A percentile compares a stretch with the other conserved stretches of the same genome.
Conservation (phyloP, 2,797 vertebrate species). For the Danio kyathit region DNA sequence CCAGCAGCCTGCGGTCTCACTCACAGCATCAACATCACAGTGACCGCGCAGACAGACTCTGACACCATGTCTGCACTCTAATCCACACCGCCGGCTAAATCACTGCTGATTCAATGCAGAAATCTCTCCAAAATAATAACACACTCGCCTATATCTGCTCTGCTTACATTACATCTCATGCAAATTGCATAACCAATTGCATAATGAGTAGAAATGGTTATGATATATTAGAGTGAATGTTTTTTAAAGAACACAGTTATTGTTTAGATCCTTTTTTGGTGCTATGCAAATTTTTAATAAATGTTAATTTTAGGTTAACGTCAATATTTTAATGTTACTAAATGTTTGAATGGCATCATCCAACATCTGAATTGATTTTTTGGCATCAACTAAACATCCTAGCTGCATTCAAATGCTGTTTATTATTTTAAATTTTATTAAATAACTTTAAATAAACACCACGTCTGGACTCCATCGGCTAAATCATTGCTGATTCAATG, state of each 20-base stretch:
- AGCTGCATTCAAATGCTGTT: too few relatives aligned
- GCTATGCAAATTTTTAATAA: too few relatives aligned
- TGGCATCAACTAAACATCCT: too few relatives aligned
- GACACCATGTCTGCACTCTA: constrained; percentile 36
- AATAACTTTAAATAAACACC: neutral
- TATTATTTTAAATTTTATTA: too few relatives aligned
- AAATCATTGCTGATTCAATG: neutral
- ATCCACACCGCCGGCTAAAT: constrained; percentile 1
- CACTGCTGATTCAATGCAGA: too few relatives aligned
- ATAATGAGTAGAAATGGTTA: neutral
- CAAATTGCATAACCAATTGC: constrained; percentile 17
- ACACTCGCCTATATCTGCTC: neutral
- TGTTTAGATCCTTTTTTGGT: too few relatives aligned
- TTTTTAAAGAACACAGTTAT: too few relatives aligned
- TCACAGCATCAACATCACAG: constrained; percentile 67
- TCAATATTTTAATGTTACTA: too few relatives aligned
- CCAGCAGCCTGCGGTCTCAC: constrained; percentile 60
- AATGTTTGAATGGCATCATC: too few relatives aligned
- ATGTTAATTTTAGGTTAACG: too few relatives aligned
- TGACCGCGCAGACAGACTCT: constrained; percentile 38
- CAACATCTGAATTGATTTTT: too few relatives aligned
- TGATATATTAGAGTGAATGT: too few relatives aligned
- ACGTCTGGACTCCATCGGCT: constrained; percentile 23
- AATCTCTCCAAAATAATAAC: constrained; percentile 14
- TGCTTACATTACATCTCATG: neutral